Percentiles rank a stretch among this genome's conserved stretches.
These are phyloP conservation scores for Apostichopus japonicus DNA, from an alignment of 35 echinoderm and acorn worm genomes.

Conservation along the genomic window DNA sequence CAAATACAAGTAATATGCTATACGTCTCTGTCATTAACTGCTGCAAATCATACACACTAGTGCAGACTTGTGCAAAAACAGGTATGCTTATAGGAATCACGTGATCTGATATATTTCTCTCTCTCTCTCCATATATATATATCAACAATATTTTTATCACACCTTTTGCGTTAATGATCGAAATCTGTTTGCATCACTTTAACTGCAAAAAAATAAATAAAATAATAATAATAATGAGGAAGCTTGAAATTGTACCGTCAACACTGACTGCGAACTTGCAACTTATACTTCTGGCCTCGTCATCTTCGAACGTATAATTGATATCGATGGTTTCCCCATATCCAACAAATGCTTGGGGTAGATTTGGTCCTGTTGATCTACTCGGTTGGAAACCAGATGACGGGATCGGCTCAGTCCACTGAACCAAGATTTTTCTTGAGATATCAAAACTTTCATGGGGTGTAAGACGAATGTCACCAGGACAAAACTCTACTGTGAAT, in stretches of 20 bases:
- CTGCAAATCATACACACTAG: too few relatives aligned
- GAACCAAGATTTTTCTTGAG: background rate
- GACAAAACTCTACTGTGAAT: conserved; percentile 6
- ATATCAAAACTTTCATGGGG: background rate
- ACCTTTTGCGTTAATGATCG: too few relatives aligned
- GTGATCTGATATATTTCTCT: too few relatives aligned
- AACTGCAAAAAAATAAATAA: too few relatives aligned
- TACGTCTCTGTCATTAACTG: too few relatives aligned
- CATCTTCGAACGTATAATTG: background rate
- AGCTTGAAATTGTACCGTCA: background rate
- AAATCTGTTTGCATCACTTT: too few relatives aligned
- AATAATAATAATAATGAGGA: too few relatives aligned
- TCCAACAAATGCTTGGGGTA: conserved; percentile 6
- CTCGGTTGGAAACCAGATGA: conserved; percentile 6
- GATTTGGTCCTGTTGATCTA: background rate
- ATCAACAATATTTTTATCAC: too few relatives aligned
- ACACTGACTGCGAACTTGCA: conserved; percentile 9
- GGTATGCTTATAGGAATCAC: too few relatives aligned
- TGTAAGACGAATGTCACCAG: background rate
- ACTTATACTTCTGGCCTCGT: background rate
- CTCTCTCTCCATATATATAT: too few relatives aligned
- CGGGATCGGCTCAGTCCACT: conserved; percentile 4
- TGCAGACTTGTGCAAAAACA: too few relatives aligned
- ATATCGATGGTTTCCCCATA: background rate
- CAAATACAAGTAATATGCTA: too few relatives aligned